Base-by-base conservation (phyloP, 2,888 invertebrate genomes). In the Diadegma fenestrale region DNA sequence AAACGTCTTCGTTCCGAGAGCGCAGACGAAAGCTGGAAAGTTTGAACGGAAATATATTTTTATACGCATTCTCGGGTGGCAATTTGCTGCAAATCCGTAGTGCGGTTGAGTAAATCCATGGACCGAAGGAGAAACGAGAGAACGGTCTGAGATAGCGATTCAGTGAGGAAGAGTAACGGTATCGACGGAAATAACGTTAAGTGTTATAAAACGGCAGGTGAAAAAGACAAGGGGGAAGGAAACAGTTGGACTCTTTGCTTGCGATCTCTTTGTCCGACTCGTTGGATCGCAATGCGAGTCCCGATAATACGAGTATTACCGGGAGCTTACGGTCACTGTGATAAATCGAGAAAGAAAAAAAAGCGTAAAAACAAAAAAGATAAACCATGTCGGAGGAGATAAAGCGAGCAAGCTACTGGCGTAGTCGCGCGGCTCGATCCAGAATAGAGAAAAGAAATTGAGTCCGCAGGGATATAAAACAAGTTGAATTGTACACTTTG, bases 291-390 rank as follows among this genome's bases (percentile, higher is more conserved):
- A 72, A n/a, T 72, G 64, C 71, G 41, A 37, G 61, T 68, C 73
- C 80, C 80, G 84, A 78, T 88, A 87, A 87, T 88, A 86, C 84
- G 82, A 83, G 84, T 79, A 82, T 86, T 85, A 85, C 82, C 69
- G 75, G 58, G 45, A 86, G 87, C 85, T 88, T 86, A 87, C 80
- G 82, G 86, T 87, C 82, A 87, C 84, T 80, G 84, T 68, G 69
- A 81, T 73, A 71, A 77, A 71, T 78, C 71, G 80, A 68, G 19
- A 30, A 17, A 45, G 45, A 71, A 69, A 68, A 69, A 64, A 33
- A 30, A 26, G 26, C 43, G 51, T 48, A 68, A 69, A 30, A 69
- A 68, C 6, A 68, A 64, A 64, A 8, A 48, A 48, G 5, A 80
- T 73, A 78, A 79, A 66, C 41, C 37, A 75, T 64, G 64, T 76